phyloP scores from a whole-genome alignment of 2,888 invertebrate species.

The Tetragnatha montana region DNA sequence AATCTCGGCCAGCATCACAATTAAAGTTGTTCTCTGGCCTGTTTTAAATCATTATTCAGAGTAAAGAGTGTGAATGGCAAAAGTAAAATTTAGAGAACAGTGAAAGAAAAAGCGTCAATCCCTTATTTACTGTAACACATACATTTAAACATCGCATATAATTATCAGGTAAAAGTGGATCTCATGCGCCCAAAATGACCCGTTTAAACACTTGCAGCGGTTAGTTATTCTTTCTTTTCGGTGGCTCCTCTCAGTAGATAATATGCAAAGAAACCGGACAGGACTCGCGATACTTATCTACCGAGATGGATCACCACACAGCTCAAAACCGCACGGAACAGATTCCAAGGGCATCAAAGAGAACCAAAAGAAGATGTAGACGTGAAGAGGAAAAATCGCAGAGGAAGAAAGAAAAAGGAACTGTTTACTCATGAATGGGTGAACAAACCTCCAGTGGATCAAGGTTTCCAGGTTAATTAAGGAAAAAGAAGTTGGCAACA shows the following conservation, averaged over 20 bases:
- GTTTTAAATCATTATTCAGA: too few species aligned
- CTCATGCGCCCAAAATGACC: too few species aligned
- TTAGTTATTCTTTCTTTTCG: not conserved
- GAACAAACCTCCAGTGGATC: constrained; percentile 62
- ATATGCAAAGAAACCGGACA: not conserved
- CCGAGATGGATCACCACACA: not conserved
- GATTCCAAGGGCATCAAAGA: not conserved
- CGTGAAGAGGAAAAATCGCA: not conserved
- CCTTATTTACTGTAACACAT: too few species aligned
- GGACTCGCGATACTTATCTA: constrained; percentile 12
- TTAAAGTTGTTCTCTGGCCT: too few species aligned
- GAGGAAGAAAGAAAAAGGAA: constrained; percentile 11
- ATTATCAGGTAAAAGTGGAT: too few species aligned
- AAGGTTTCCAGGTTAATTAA: constrained; percentile 68
- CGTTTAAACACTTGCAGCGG: too few species aligned
- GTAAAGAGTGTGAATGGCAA: too few species aligned
- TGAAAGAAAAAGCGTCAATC: too few species aligned
- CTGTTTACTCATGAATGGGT: constrained; percentile 56
- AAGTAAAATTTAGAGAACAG: too few species aligned
- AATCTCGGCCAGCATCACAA: too few species aligned
- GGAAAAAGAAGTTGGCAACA: constrained; percentile 10
- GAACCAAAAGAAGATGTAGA: constrained; percentile 1
- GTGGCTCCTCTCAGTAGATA: not conserved
- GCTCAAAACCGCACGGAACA: constrained; percentile 6
- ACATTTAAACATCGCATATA: too few species aligned